phyloP scores from a whole-genome alignment of 2,888 invertebrate species.

The Allophyes oxyacanthae region DNA sequence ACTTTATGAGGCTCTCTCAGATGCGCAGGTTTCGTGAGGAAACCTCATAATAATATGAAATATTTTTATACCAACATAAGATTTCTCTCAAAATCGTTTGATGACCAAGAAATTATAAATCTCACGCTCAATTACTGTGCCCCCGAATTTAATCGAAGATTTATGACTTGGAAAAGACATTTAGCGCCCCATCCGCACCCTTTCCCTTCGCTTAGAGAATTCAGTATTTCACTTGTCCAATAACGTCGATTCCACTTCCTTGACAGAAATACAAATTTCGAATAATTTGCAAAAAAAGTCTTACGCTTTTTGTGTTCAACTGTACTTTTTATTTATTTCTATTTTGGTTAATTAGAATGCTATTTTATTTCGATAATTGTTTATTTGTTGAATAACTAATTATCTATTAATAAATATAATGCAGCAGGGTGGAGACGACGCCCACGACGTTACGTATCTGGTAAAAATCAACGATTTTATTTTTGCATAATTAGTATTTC shows the following conservation, averaged over 20 bases:
- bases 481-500: too few relatives aligned
- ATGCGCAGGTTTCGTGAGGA: too few relatives aligned
- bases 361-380: too few relatives aligned
- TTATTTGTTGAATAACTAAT: too few relatives aligned
- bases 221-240: constrained; percentile 63
- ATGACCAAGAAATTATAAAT: constrained; percentile 56
- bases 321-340: constrained; percentile 31
- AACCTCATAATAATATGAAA: too few relatives aligned
- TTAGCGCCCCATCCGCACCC: constrained; percentile 70
- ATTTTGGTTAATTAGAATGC: not conserved
- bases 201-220: constrained; percentile 60
- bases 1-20: too few relatives aligned
- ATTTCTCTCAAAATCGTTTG: constrained; percentile 29
- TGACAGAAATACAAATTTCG: constrained; percentile 26
- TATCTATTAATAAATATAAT: too few relatives aligned
- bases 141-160: constrained; percentile 67
- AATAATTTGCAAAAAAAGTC: constrained; percentile 6
- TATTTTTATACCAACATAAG: constrained; percentile 9
- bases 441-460: too few relatives aligned
- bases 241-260: constrained; percentile 42
- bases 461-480: too few relatives aligned
- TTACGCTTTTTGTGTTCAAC: constrained; percentile 3
- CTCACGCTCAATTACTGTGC: constrained; percentile 61
- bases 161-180: constrained; percentile 70
- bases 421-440: too few relatives aligned